Evolutionary conservation across 1,140 invertebrate species (phyloP), one percentile per base, ranked within the genome.

Genomic region (Cherax quadricarinatus): DNA sequence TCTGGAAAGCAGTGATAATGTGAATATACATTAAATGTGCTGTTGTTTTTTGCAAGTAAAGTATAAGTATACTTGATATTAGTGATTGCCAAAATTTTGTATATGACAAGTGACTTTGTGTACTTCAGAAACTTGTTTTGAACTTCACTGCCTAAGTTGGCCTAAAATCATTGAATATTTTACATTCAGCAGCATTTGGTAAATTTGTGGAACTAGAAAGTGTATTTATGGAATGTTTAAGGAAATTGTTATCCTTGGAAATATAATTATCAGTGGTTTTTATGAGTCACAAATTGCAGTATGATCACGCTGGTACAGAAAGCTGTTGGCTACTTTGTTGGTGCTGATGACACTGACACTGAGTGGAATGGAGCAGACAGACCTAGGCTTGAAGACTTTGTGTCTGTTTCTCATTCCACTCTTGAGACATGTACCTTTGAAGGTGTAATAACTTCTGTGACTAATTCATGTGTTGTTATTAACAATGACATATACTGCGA

Each of bases 241-340:
- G 14, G 21, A 66, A 66, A 66, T 14, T 21, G 62, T 18, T 12
- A 66, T 5, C 14, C 18, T 21, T 18, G 30, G 30, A 66, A 21
- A 66, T 6, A 66, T 18, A 21, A 66, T 66, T 66, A 66, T 66
- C 21, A 66, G 14, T 1, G 14, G 10, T 7, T 18, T 66, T 66
- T 66, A 21, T 66, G 21, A 66, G 16, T 30, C 9, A 75, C 9
- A 89, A 21, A 12, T 18, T 70, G 0, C 70, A 90, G n/a, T 30
- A 90, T 90, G 88, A 84, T 90, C 16, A 75, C 81, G 7, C 51
- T 90, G 14, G 70, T 90, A 12, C 88, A 90, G 30, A 90, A 90
- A 84, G 88, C 82, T 60, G 3, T 90, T 18, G 73, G 49, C 4
- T 90, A 85, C 53, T 70, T 84, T 90, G 48, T 57, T 84, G 57